These are phyloP conservation scores for Argynnis bischoffii DNA, from an alignment of 2,888 invertebrate genomes.

Conservation along the genomic window DNA sequence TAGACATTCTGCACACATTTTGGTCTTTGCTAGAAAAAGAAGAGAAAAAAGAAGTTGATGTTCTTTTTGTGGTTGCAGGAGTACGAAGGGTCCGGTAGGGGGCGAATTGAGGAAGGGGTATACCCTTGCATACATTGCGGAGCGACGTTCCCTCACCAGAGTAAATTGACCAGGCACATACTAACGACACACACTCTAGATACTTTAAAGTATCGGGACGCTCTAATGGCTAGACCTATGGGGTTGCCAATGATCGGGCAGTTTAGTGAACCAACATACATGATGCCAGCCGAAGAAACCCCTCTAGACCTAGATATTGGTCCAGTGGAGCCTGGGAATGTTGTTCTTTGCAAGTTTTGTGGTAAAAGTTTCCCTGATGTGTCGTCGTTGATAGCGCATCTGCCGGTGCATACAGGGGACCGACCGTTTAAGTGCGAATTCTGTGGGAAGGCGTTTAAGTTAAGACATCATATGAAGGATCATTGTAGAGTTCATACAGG, in stretches of 20 bases:
- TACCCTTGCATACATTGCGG: constrained; percentile 95
- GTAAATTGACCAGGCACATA: constrained; percentile 94
- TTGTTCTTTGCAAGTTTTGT: constrained; percentile 95
- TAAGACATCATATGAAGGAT: constrained; percentile 96
- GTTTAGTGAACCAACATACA: constrained; percentile 74
- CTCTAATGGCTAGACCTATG: constrained; percentile 71
- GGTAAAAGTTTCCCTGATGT: constrained; percentile 96
- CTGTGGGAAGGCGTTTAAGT: constrained; percentile 96
- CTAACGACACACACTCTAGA: constrained; percentile 94
- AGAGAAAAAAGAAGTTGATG: constrained; percentile 93
- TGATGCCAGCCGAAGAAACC: constrained; percentile 82
- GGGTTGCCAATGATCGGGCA: constrained; percentile 72
- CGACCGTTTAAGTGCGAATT: constrained; percentile 96
- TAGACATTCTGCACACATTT: constrained; percentile 79
- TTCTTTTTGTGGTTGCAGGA: constrained; percentile 94
- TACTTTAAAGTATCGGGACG: constrained; percentile 92
- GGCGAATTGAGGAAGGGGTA: constrained; percentile 78
- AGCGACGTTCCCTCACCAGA: constrained; percentile 93
- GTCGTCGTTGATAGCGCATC: constrained; percentile 92
- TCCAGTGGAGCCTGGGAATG: constrained; percentile 86
- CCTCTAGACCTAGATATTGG: constrained; percentile 82
- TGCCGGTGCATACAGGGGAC: constrained; percentile 95
- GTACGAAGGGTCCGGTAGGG: constrained; percentile 88
- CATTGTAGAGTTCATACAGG: constrained; percentile 96
- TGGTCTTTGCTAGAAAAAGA: constrained; percentile 68